phyloP scores from a whole-genome alignment of 2,113 vertebrate genomes.

The Elephantulus edwardii region DNA sequence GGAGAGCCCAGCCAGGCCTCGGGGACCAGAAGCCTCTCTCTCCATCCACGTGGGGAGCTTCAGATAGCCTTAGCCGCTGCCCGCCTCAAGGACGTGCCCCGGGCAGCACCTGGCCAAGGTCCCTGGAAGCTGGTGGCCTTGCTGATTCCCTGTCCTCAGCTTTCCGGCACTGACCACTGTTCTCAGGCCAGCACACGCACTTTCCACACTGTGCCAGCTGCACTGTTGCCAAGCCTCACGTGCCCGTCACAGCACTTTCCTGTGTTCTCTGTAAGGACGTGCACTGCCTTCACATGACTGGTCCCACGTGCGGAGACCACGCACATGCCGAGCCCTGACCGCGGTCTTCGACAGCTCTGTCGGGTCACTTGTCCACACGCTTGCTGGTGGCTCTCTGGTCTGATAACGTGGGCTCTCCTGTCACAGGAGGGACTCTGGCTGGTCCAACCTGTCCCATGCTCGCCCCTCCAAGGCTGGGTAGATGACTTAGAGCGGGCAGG shows the following conservation, averaged over 20 bases:
- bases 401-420: fast-evolving
- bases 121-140: not conserved
- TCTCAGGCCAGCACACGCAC: slow-evolving; percentile 69
- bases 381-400: not conserved
- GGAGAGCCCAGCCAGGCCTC: slow-evolving; percentile 3
- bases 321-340: no score
- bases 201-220: slow-evolving; percentile 7
- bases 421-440: fast-evolving
- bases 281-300: fast-evolving
- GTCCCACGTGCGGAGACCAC: no score
- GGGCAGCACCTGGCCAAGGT: no score
- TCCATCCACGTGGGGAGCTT: slow-evolving; percentile 85
- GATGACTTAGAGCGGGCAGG: no score
- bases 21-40: slow-evolving; percentile 83
- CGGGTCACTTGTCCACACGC: not conserved
- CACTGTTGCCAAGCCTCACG: not conserved
- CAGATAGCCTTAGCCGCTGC: slow-evolving; percentile 76
- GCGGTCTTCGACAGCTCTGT: no score
- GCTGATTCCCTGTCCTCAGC: not conserved
- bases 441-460: no score
- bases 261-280: not conserved
- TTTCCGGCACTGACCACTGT: not conserved
- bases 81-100: not conserved
- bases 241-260: not conserved
- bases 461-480: no score